Evolutionary conservation across 2,888 invertebrate genomes (phyloP), one percentile per base, ranked within the genome.

Genomic region (Latheticus oryzae): DNA sequence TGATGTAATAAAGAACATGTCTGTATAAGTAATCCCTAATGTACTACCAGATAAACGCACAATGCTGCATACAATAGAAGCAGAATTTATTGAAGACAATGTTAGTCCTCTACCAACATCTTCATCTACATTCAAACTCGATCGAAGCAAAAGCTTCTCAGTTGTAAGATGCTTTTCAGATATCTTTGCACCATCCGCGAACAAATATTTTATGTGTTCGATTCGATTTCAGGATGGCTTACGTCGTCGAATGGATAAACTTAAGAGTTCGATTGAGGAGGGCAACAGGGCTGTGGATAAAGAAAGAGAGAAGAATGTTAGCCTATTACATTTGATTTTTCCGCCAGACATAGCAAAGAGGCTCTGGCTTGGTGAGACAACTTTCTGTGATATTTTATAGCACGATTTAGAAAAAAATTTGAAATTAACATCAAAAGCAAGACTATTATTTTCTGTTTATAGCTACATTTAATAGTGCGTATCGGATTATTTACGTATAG

Each of bases 261-360:
- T 97, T 68, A 95, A 95, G 80, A 91, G 90, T 74, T 93, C 93
- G 17, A 95, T 97, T 73, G 94, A 95, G 79, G 95, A 95, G 77
- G 94, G 95, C 7, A 95, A 92, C 72, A 85, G 88, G 67, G 95
- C 95, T 0, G 96, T 96, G 0, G 93, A 94, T 73, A 90, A 92
- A 66, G 96, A 97, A 75, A 83, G 95, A 63, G 92, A 94, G 79
- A 96, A 95, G 81, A 97, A 97, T 74, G 95, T 97, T 72, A 94
- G 95, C 67, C 84, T 97, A 4, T 83, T 97, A 45, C 93, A 95
- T 79, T 84, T 95, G 74, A 95, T 97, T 80, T 97, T 97, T 76
- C 97, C 97, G 8, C 93, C 95, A 17, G 92, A 94, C 75, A 95
- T 97, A 66, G 96, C 96, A 2, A 93, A 94, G 78, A 85, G 94